Evolutionary conservation across 1,140 invertebrate genomes (phyloP), one percentile per base, ranked within the genome.

Genomic region (Pogonomyrmex barbatus): DNA sequence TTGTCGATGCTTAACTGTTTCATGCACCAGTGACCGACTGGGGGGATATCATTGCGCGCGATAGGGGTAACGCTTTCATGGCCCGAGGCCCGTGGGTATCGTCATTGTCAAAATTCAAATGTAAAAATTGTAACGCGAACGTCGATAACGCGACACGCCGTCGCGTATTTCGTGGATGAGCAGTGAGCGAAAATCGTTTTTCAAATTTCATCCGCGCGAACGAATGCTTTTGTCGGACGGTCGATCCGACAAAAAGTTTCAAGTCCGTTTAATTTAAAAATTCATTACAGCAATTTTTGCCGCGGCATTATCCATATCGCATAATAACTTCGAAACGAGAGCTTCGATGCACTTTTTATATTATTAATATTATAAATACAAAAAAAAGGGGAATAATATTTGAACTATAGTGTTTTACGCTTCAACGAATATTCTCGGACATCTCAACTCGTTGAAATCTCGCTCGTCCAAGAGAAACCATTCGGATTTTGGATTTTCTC

Each of bases 1-100:
- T 95, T 95, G 94, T 95, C 94, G 93, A 92, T 95, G 95, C 94
- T 95, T 94, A 94, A 95, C 94, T 93, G 94, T 95, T 95, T 95
- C 94, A 95, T 95, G 94, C 95, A 94, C 94, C 94, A 94, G 94
- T 95, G 94, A 95, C 93, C 93, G 91, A 93, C 88, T 92, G 89
- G 91, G 92, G 91, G 93, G 91, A 94, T 94, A 94, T 94, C 94
- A 93, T 94, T 94, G 92, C 91, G 87, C 90, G 84, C 89, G 94
- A 95, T 94, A 94, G 94, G 94, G 94, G 94, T 95, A 94, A 94
- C 93, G 81, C 93, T 94, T 94, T 93, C 90, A 92, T 91, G 63
- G 87, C 93, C 89, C 54, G 78, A 86, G 85, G 85, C 24, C 24
- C 78, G 89, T 71, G 54, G 78, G 47, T 86, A 60, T 82, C 67